phyloP scores from a whole-genome alignment of 2,888 invertebrate genomes.

The Onthophagus sagittarius region DNA sequence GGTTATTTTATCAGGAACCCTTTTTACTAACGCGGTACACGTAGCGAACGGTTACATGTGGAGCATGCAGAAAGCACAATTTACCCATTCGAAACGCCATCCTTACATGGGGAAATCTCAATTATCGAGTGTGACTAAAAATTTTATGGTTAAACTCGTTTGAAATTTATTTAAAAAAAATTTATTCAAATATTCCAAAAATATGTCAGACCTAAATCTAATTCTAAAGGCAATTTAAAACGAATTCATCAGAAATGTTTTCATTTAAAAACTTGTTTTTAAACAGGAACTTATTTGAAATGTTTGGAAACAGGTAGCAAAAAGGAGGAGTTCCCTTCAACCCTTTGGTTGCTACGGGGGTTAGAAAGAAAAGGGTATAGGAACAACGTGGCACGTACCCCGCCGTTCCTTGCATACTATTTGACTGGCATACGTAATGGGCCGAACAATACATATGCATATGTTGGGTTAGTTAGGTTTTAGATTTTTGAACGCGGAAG shows the following conservation, averaged over 20 bases:
- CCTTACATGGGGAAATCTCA: background rate
- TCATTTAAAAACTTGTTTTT: slow-evolving; percentile 30
- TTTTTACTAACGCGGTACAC: background rate
- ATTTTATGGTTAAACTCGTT: background rate
- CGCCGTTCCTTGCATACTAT: slow-evolving; percentile 33
- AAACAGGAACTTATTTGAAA: slow-evolving; percentile 30
- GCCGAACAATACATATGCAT: slow-evolving; percentile 39
- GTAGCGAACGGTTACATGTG: background rate
- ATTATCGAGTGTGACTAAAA: background rate
- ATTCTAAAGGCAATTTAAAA: background rate
- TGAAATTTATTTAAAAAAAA: no score
- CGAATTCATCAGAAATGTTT: background rate
- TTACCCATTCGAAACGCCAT: background rate
- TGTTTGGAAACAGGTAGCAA: slow-evolving; percentile 32
- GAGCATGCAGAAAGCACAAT: background rate
- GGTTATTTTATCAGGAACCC: background rate
- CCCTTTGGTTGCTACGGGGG: slow-evolving; percentile 26
- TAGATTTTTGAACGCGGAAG: slow-evolving; percentile 28
- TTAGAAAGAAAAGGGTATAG: slow-evolving; percentile 42
- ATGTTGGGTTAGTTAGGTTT: slow-evolving; percentile 38
- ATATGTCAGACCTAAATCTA: no score
- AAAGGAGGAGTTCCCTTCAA: slow-evolving; percentile 31
- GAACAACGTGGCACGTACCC: slow-evolving; percentile 37
- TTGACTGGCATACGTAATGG: slow-evolving; percentile 44
- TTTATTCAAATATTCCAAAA: no score